Evolutionary conservation across 2,888 invertebrate species (phyloP).

Genomic region (Synanthedon myopaeformis): DNA sequence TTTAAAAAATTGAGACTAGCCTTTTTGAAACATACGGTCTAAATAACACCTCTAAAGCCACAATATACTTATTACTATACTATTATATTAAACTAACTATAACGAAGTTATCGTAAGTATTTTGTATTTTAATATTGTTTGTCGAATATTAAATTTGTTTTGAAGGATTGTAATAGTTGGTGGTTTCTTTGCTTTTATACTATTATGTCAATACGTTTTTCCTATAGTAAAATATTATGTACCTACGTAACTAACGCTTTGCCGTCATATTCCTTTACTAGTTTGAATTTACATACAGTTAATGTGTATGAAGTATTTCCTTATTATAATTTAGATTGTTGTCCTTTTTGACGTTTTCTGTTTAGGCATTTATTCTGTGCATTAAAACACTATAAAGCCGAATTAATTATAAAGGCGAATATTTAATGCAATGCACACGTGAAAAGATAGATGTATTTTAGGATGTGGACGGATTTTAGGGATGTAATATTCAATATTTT

Average conservation of each 20-base stretch:
- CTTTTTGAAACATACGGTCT: conserved; percentile 48
- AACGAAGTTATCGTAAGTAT: conserved; percentile 1
- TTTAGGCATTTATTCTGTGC: too few relatives aligned
- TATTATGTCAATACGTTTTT: too few relatives aligned
- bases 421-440: too few relatives aligned
- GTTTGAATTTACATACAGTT: conserved; percentile 10
- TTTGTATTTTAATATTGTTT: neutral
- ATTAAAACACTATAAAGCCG: too few relatives aligned
- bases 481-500: too few relatives aligned
- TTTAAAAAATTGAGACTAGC: conserved; percentile 53
- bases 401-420: too few relatives aligned
- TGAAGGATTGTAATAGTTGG: too few relatives aligned
- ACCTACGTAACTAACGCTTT: neutral
- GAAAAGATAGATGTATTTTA: too few relatives aligned
- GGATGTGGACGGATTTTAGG: too few relatives aligned
- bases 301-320: neutral
- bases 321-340: neutral
- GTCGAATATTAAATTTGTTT: too few relatives aligned
- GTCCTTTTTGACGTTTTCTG: too few relatives aligned
- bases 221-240: neutral
- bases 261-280: conserved; percentile 64
- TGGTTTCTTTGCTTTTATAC: too few relatives aligned
- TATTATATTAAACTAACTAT: neutral
- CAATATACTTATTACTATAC: neutral
- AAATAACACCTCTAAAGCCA: conserved; percentile 1